Evolutionary conservation across 2,113 vertebrate species (phyloP).

Genomic region (Charadrius vociferus): DNA sequence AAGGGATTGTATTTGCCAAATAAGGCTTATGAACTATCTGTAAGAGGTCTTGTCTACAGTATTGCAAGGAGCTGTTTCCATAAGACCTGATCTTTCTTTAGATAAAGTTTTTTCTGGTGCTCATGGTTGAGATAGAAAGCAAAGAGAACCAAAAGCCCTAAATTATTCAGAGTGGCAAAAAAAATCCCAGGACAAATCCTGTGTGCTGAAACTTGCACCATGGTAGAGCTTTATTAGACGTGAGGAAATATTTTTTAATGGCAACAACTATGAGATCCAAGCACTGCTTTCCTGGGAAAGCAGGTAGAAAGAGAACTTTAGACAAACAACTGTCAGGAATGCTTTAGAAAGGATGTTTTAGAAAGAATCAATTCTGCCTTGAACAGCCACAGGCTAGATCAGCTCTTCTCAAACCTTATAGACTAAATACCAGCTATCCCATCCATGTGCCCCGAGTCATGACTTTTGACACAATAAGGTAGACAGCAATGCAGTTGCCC

Average conservation of each 20-base stretch:
- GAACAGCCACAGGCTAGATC: not conserved
- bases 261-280: not conserved
- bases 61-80: not conserved
- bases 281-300: not conserved
- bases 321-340: not conserved
- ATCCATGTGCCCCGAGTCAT: not conserved
- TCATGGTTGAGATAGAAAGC: accelerated
- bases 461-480: not conserved
- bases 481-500: not conserved
- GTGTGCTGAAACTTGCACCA: not conserved
- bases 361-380: not conserved
- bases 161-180: not conserved
- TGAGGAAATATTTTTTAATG: not conserved
- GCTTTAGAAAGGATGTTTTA: not conserved
- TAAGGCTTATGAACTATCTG: not conserved
- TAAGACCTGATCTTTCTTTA: not conserved
- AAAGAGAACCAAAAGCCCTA: not conserved
- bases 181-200: not conserved
- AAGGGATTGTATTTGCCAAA: not conserved
- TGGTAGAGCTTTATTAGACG: not conserved
- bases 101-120: not conserved
- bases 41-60: not conserved
- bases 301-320: not conserved
- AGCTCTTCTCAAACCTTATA: not conserved
- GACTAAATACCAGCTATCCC: not conserved